Evolutionary conservation across 2,797 vertebrate species (phyloP).

Genomic region (Brachymystax lenok): DNA sequence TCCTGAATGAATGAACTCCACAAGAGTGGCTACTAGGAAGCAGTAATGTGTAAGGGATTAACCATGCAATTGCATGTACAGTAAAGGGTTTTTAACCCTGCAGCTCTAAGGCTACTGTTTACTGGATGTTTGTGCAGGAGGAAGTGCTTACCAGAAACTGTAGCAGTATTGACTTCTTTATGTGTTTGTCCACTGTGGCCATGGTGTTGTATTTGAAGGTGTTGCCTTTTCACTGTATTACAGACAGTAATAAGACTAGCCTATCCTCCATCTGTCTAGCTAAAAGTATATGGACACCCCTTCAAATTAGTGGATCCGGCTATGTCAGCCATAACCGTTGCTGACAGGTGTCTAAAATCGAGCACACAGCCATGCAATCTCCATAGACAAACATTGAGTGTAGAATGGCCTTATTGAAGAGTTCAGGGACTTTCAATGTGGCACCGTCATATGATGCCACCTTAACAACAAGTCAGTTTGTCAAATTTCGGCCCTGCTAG

Average conservation of each 20-base stretch:
- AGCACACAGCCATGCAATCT: too few species aligned
- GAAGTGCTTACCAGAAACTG: background rate
- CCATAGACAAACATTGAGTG: too few species aligned
- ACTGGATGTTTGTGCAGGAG: constrained; percentile 3
- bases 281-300: background rate
- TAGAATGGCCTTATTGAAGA: too few species aligned
- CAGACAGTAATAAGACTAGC: constrained; percentile 17
- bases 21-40: too few species aligned
- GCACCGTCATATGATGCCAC: too few species aligned
- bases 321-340: too few species aligned
- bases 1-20: too few species aligned
- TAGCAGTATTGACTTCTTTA: background rate
- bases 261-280: background rate
- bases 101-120: background rate
- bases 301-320: too few species aligned
- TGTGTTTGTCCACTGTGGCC: background rate
- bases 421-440: too few species aligned
- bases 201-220: background rate
- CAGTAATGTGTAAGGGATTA: background rate
- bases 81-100: background rate
- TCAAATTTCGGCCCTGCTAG: too few species aligned
- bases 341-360: too few species aligned
- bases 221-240: background rate
- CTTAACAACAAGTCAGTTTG: too few species aligned
- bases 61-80: background rate